Percentiles rank a stretch among this genome's conserved stretches.
phyloP scores from a whole-genome alignment of 2,797 vertebrate genomes.

The Phalanger gymnotis region DNA sequence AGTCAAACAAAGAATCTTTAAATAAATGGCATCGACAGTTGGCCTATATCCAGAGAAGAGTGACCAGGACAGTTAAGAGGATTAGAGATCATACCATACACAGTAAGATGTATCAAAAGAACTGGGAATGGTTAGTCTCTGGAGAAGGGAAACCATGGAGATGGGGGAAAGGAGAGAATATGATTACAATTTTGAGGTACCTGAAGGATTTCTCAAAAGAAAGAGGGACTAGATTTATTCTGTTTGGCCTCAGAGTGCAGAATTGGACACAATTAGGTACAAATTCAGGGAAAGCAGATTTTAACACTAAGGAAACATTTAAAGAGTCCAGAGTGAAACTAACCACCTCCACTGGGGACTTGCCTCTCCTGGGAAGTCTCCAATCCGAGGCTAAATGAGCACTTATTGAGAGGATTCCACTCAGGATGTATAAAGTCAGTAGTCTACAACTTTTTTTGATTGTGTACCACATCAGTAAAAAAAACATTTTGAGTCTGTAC shows the following conservation, averaged over 20 bases:
- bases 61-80: not conserved
- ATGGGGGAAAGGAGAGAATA: not conserved
- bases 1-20: not conserved
- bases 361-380: not conserved
- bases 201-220: not conserved
- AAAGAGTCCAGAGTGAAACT: not conserved
- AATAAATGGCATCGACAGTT: not conserved
- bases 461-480: not conserved
- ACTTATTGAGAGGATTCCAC: not conserved
- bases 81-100: not conserved
- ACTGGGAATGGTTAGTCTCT: not conserved
- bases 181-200: not conserved
- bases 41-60: not conserved
- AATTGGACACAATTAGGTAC: not conserved
- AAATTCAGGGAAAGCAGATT: not conserved
- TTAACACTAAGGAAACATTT: not conserved
- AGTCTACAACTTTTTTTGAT: not conserved
- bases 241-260: not conserved
- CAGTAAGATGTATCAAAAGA: not conserved
- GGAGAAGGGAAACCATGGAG: not conserved
- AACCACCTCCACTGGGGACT: not conserved
- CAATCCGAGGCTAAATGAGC: not conserved
- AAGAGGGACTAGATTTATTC: not conserved
- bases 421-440: not conserved
- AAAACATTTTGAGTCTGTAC: not conserved